phyloP scores from a whole-genome alignment of 2,113 vertebrate genomes.

The Odocoileus hemionus region DNA sequence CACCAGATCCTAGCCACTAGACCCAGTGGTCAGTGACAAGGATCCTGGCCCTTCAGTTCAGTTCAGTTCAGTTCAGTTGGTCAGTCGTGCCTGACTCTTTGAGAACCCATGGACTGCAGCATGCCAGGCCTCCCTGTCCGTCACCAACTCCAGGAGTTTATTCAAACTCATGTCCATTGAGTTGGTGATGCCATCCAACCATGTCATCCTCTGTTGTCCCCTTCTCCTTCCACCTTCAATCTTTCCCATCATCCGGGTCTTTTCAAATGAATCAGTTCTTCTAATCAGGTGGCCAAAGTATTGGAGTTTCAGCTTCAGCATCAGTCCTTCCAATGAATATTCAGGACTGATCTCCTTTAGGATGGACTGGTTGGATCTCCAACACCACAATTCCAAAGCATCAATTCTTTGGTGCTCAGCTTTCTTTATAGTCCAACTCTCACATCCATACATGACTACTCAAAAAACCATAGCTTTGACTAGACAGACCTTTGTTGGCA shows the following conservation, averaged over 20 bases:
- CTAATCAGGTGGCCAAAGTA: background rate
- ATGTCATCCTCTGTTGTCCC: background rate
- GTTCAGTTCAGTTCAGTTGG: background rate
- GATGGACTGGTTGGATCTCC: background rate
- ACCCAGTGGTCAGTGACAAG: background rate
- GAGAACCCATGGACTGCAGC: background rate
- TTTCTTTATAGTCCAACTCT: background rate
- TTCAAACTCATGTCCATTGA: background rate
- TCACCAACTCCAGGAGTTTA: background rate
- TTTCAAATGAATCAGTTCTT: background rate
- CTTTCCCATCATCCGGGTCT: background rate
- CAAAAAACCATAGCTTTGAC: background rate
- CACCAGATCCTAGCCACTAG: background rate
- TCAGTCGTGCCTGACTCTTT: background rate
- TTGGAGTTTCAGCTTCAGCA: background rate
- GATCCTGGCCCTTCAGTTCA: background rate
- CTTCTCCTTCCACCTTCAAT: background rate
- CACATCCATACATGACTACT: background rate
- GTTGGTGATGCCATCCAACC: background rate
- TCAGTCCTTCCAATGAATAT: background rate
- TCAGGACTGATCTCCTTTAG: background rate
- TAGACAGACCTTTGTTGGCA: background rate
- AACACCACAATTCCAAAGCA: background rate
- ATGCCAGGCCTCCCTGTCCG: background rate
- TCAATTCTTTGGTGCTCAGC: fast-evolving